Evolutionary conservation across 2,888 invertebrate species (phyloP).

Genomic region (Brachylomia viminalis): DNA sequence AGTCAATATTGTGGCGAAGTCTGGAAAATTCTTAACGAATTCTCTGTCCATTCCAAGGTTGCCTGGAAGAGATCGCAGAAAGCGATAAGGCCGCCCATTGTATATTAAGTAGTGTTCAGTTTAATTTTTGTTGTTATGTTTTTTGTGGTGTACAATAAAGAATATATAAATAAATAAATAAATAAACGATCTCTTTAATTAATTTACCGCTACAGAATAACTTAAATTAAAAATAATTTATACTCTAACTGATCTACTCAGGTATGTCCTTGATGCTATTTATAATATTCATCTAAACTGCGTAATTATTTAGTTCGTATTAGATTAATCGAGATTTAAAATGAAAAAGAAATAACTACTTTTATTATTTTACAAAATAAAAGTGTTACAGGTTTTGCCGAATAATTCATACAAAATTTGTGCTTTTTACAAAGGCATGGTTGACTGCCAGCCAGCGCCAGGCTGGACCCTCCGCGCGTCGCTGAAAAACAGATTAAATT

Average conservation of each 20-base stretch:
- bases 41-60: too few species aligned
- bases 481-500: neutral
- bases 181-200: slow-evolving; percentile 15
- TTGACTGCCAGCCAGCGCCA: neutral
- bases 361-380: too few species aligned
- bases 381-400: neutral
- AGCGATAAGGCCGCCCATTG: too few species aligned
- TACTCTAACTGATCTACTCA: neutral
- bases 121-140: too few species aligned
- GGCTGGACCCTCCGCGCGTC: neutral
- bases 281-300: slow-evolving; percentile 17
- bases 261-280: neutral
- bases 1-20: slow-evolving; percentile 28
- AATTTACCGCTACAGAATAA: slow-evolving; percentile 1
- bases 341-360: neutral
- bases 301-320: too few species aligned
- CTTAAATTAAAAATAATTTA: neutral
- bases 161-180: too few species aligned
- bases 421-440: neutral
- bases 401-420: too few species aligned
- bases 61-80: too few species aligned
- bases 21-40: slow-evolving; percentile 37
- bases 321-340: neutral
- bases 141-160: too few species aligned
- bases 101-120: too few species aligned